Conservation (phyloP, 2,113 vertebrate species). For the Himantopus leucocephalus region DNA sequence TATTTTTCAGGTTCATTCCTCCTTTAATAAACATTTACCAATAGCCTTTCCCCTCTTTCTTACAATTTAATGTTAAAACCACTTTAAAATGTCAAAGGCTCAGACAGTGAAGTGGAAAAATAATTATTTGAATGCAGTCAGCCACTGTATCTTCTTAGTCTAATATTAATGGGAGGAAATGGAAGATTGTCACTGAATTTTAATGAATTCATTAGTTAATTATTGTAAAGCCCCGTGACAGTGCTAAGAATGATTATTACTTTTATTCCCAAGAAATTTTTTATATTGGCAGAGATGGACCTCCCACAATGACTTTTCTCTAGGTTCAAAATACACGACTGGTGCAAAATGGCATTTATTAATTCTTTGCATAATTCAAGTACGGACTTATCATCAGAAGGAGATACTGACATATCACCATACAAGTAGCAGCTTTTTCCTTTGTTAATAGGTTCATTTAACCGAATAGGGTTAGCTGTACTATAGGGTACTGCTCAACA, state of each 20-base stretch:
- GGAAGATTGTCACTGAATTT: constrained; percentile 27
- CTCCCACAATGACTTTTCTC: neutral
- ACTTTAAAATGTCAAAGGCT: constrained; percentile 23
- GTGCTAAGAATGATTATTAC: constrained; percentile 5
- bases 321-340: neutral
- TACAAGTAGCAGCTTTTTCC: neutral
- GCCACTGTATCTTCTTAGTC: neutral
- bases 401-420: neutral
- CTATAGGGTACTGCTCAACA: neutral
- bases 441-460: neutral
- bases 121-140: constrained; percentile 25
- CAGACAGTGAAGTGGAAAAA: constrained; percentile 7
- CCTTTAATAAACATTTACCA: neutral
- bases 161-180: constrained; percentile 5
- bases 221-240: neutral
- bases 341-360: neutral
- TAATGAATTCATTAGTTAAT: constrained; percentile 54
- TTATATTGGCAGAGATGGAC: neutral
- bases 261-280: constrained; percentile 1
- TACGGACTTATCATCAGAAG: neutral
- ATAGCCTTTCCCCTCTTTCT: neutral
- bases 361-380: neutral
- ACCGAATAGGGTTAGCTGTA: neutral
- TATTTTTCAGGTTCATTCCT: neutral
- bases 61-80: neutral